phyloP scores from a whole-genome alignment of 64 coral and sea anemone species.

The Montipora foliosa region DNA sequence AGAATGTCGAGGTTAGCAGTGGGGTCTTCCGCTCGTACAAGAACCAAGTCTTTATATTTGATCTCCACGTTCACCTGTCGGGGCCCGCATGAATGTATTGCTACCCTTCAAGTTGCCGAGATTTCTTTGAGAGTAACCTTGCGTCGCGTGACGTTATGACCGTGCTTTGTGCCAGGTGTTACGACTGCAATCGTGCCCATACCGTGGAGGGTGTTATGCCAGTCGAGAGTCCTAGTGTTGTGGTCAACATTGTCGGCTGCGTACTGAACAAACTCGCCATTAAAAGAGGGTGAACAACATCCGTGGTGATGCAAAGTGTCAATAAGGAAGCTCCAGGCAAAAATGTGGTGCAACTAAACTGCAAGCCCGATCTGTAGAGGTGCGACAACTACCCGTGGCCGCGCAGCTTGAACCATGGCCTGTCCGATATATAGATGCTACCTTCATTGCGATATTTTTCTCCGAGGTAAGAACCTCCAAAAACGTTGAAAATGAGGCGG shows the following conservation, averaged over 20 bases:
- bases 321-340: constrained; percentile 11
- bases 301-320: constrained; percentile 5
- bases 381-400: constrained; percentile 43
- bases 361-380: constrained; percentile 55
- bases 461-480: background rate
- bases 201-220: background rate
- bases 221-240: constrained; percentile 15
- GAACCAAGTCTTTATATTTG: background rate
- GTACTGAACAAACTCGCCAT: constrained; percentile 25
- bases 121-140: background rate
- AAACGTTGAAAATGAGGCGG: no score
- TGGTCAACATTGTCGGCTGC: constrained; percentile 52
- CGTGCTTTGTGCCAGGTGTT: background rate
- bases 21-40: constrained; percentile 17
- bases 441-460: background rate
- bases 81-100: background rate
- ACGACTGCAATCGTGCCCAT: constrained; percentile 40
- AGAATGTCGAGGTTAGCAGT: constrained; percentile 36
- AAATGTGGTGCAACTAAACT: constrained; percentile 48
- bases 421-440: constrained; percentile 38
- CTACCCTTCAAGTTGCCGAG: constrained; percentile 20
- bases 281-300: background rate
- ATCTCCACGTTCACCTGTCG: background rate
- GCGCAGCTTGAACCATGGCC: constrained; percentile 14
- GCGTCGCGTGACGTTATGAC: background rate